A percentile compares a stretch with the other conserved stretches of the same genome.
phyloP scores from a whole-genome alignment of 2,113 vertebrate genomes.

The Bombycilla garrulus region DNA sequence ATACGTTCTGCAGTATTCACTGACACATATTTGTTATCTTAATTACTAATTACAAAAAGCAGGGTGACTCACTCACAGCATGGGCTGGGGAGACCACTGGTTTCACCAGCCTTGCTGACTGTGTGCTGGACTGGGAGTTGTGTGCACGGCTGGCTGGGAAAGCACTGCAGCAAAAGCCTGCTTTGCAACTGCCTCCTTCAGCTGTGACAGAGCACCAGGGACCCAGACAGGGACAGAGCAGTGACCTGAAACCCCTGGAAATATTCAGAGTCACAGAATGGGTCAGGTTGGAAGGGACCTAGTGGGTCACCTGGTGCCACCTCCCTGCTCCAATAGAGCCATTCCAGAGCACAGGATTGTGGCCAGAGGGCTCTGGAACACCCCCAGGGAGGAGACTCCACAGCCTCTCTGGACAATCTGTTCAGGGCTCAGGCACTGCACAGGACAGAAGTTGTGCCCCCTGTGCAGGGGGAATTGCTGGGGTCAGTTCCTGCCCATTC shows the following conservation, averaged over 20 bases:
- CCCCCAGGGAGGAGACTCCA: not conserved
- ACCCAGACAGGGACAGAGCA: not conserved
- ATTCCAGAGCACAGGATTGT: not conserved
- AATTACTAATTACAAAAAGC: not conserved
- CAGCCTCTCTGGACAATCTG: not conserved
- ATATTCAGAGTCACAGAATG: not conserved
- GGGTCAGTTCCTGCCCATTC: accelerated
- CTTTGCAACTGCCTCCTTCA: not conserved
- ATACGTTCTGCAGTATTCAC: not conserved
- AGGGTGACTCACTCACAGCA: not conserved
- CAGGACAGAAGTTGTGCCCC: not conserved
- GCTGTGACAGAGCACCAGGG: not conserved
- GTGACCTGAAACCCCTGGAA: not conserved
- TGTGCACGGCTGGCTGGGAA: not conserved
- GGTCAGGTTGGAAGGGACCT: not conserved
- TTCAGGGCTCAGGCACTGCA: not conserved
- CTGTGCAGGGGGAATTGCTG: not conserved
- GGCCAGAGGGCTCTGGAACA: not conserved
- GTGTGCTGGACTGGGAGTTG: not conserved
- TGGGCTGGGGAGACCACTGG: not conserved
- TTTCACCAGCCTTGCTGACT: not conserved
- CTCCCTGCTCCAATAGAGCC: not conserved
- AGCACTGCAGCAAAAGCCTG: not conserved
- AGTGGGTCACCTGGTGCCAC: not conserved
- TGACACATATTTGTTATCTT: not conserved